phyloP scores from a whole-genome alignment of 1,140 invertebrate genomes.

The Amphibalanus amphitrite region DNA sequence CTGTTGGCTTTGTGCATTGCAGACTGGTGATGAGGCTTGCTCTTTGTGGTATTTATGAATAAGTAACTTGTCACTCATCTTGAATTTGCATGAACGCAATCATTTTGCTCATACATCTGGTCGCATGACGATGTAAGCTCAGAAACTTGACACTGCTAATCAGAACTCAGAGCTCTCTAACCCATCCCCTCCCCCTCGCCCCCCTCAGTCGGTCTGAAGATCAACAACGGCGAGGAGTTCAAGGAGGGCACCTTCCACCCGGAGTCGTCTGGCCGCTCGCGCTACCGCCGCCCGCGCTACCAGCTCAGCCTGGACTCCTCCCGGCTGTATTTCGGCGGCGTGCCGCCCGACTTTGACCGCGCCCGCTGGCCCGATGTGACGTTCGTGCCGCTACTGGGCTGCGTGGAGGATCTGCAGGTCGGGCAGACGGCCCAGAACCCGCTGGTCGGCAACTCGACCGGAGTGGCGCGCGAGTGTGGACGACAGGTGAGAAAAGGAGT shows the following conservation, averaged over 20 bases:
- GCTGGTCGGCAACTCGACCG: constrained; percentile 20
- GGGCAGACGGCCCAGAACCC: constrained; percentile 48
- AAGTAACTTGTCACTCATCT: too few relatives aligned
- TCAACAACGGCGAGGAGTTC: background rate
- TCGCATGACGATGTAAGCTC: too few relatives aligned
- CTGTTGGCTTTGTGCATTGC: too few relatives aligned
- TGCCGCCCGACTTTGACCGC: constrained; percentile 44
- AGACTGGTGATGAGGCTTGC: too few relatives aligned
- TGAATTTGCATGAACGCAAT: too few relatives aligned
- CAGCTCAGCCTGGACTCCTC: constrained; percentile 27
- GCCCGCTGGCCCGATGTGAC: constrained; percentile 6
- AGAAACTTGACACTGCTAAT: too few relatives aligned
- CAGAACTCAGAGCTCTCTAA: too few relatives aligned
- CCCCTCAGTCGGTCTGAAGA: background rate
- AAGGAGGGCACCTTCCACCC: background rate
- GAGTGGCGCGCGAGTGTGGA: background rate
- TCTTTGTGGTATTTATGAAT: too few relatives aligned
- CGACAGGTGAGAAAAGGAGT: background rate
- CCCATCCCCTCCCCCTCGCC: too few relatives aligned
- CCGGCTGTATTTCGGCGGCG: constrained; percentile 51
- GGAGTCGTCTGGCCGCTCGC: background rate
- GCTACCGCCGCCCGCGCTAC: constrained; percentile 37
- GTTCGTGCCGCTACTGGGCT: constrained; percentile 53
- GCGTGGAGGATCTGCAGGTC: constrained; percentile 57
- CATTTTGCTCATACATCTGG: too few relatives aligned